Evolutionary conservation across 2,888 invertebrate species (phyloP).

Genomic region (Drosophila pegasa): DNA sequence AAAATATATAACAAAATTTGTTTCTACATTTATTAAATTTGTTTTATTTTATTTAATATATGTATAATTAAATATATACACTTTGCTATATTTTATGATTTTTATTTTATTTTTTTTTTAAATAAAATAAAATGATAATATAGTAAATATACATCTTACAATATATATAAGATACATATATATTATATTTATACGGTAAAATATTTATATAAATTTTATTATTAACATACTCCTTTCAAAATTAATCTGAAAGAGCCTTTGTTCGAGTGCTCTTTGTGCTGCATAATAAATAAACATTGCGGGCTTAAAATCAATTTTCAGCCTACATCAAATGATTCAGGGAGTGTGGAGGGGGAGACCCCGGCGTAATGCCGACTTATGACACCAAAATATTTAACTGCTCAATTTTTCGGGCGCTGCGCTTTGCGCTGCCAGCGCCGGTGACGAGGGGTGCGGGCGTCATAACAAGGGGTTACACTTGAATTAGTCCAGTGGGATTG

Average conservation of each 20-base stretch:
- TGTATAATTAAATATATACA: too few relatives aligned
- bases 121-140: too few relatives aligned
- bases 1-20: too few relatives aligned
- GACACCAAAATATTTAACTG: slow-evolving; percentile 84
- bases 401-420: slow-evolving; percentile 78
- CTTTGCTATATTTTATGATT: too few relatives aligned
- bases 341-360: background rate
- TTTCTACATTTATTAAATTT: too few relatives aligned
- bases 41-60: too few relatives aligned
- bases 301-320: slow-evolving; percentile 45
- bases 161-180: too few relatives aligned
- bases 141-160: too few relatives aligned
- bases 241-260: background rate
- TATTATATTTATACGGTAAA: too few relatives aligned
- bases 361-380: slow-evolving; percentile 82
- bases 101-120: too few relatives aligned
- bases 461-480: slow-evolving; percentile 73
- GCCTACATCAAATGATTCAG: background rate
- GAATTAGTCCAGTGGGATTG: slow-evolving; percentile 84
- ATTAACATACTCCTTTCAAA: too few relatives aligned
- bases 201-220: background rate
- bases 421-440: slow-evolving; percentile 41
- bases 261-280: background rate
- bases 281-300: slow-evolving; percentile 20
- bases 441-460: slow-evolving; percentile 21